Percentiles rank a stretch among this genome's conserved stretches.
Evolutionary conservation across 2,797 vertebrate species (phyloP).

Genomic region (Linurgus olivaceus): DNA sequence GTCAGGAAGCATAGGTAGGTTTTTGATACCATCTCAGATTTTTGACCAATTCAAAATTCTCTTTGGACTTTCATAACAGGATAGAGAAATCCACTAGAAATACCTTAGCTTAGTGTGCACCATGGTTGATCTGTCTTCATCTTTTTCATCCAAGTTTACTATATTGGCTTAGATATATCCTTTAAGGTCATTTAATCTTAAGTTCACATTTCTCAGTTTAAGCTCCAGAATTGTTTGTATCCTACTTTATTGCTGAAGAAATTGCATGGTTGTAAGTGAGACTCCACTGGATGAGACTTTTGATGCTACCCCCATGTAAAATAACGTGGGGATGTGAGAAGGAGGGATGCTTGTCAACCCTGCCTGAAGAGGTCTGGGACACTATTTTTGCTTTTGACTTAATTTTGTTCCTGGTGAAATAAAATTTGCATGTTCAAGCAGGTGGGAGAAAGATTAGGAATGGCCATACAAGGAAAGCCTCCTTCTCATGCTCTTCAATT

Average conservation of each 20-base stretch:
- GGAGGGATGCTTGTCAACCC: not conserved
- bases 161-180: not conserved
- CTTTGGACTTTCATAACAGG: not conserved
- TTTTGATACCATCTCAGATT: not conserved
- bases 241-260: not conserved
- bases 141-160: not conserved
- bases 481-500: not conserved
- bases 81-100: not conserved
- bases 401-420: not conserved
- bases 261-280: not conserved
- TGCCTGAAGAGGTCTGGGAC: not conserved
- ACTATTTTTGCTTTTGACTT: not conserved
- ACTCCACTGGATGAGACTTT: not conserved
- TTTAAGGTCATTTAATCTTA: not conserved
- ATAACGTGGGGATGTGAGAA: not conserved
- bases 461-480: fast-evolving
- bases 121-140: not conserved
- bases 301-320: not conserved
- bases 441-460: not conserved
- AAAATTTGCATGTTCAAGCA: not conserved
- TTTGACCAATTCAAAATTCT: not conserved
- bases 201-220: not conserved
- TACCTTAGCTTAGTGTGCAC: not conserved
- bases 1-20: not conserved
- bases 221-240: not conserved